A percentile compares a stretch with the other conserved stretches of the same genome.
Evolutionary conservation across 1,140 invertebrate species (phyloP).

Genomic region (Fragariocoptes setiger): DNA sequence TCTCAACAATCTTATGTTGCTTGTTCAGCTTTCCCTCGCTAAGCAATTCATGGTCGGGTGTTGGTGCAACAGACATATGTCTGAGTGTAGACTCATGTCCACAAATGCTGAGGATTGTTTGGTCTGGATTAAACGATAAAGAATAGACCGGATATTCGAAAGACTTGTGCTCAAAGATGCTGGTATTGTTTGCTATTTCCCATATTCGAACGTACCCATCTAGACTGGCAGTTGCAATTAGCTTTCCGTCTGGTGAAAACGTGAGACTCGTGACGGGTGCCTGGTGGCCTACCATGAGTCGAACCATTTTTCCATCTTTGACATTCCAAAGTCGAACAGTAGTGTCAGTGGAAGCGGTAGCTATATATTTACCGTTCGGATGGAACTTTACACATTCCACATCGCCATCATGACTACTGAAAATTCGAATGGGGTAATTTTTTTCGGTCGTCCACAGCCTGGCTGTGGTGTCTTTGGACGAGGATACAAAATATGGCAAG

Average conservation of each 20-base stretch:
- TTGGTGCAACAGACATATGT: too few species aligned
- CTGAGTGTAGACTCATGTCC: too few species aligned
- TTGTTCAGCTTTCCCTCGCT: too few species aligned
- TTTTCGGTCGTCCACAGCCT: constrained; percentile 51
- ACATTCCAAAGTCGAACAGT: constrained; percentile 38
- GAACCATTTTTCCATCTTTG: constrained; percentile 23
- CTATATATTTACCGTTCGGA: constrained; percentile 42
- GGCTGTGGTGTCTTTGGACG: constrained; percentile 47
- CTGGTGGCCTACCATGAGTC: constrained; percentile 24
- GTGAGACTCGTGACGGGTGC: constrained; percentile 26
- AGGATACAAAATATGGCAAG: constrained; percentile 38
- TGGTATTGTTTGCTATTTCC: constrained; percentile 15
- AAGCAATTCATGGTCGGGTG: too few species aligned
- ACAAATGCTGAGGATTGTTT: neutral
- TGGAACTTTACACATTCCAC: constrained; percentile 50
- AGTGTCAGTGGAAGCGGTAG: constrained; percentile 39
- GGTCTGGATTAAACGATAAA: neutral
- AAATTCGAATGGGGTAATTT: constrained; percentile 39
- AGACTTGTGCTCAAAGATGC: neutral
- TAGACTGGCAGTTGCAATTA: constrained; percentile 29
- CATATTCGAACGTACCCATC: constrained; percentile 16
- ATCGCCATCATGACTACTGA: constrained; percentile 46
- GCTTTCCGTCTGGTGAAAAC: constrained; percentile 35
- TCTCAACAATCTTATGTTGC: too few species aligned
- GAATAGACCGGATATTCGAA: too few species aligned